Percentiles rank a stretch among this genome's conserved stretches.
These are phyloP conservation scores for Alcis repandata DNA, from an alignment of 2,888 invertebrate species.

Conservation along the genomic window DNA sequence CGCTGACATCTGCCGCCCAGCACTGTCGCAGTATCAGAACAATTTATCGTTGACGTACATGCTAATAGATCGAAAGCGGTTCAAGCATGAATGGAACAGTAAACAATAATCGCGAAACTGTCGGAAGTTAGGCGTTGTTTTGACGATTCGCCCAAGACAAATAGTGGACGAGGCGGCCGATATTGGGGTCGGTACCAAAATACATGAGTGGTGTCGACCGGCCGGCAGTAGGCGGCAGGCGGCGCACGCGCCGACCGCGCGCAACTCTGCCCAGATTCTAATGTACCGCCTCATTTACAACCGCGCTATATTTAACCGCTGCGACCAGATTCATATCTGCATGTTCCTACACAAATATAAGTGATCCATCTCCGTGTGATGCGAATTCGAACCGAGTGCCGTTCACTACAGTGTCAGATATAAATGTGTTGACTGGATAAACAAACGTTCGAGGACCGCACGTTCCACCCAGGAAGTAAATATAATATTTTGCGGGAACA, in stretches of 20 bases:
- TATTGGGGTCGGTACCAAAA: slow-evolving; percentile 86
- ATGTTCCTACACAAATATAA: slow-evolving; percentile 77
- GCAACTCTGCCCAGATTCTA: slow-evolving; percentile 68
- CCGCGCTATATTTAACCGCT: slow-evolving; percentile 84
- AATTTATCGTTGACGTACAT: slow-evolving; percentile 13
- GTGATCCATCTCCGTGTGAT: slow-evolving; percentile 73
- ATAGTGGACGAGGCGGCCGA: slow-evolving; percentile 81
- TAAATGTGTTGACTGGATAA: slow-evolving; percentile 65
- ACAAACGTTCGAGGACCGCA: slow-evolving; percentile 53
- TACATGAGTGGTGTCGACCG: slow-evolving; percentile 77
- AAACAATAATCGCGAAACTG: slow-evolving; percentile 36
- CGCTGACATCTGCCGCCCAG: slow-evolving; percentile 6
- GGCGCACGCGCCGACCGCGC: slow-evolving; percentile 83
- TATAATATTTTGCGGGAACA: slow-evolving; percentile 66
- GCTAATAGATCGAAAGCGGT: slow-evolving; percentile 18
- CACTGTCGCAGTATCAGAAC: slow-evolving; percentile 7
- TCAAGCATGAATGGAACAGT: slow-evolving; percentile 32
- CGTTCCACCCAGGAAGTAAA: slow-evolving; percentile 68
- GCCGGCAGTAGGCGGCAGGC: slow-evolving; percentile 83
- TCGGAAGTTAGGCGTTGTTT: slow-evolving; percentile 65
- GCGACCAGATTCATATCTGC: slow-evolving; percentile 80
- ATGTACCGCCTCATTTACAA: slow-evolving; percentile 78
- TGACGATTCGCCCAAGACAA: slow-evolving; percentile 82
- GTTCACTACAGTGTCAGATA: slow-evolving; percentile 59
- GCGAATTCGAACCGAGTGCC: slow-evolving; percentile 71